Base-by-base conservation (phyloP, 1,140 invertebrate species). In the Lamellibrachia luymesi region DNA sequence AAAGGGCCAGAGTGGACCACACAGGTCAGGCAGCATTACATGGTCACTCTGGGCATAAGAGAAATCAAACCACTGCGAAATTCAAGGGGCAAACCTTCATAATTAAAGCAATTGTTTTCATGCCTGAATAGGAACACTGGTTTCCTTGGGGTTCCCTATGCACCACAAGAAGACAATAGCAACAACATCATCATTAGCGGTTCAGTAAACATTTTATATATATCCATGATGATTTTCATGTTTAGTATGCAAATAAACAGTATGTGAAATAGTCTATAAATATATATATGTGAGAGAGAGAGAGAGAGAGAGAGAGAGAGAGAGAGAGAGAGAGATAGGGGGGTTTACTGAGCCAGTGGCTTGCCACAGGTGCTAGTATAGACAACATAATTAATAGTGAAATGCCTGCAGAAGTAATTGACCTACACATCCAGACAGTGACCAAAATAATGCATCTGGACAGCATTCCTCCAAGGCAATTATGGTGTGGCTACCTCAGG, bases 351-450 rank as follows among this genome's bases (percentile, higher is more conserved):
- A 80, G 64, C 64, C 64, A 80, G 5, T 38, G 38, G 64, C 8
- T 80, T 10, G 64, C 64, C 64, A 80, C 64, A 80, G 64, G 64
- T 80, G 64, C 64, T 80, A 80, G 64, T 80, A 80, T 80, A 80
- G 64, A 80, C 13, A 80, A 22, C 5, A 80, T 80, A 80, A 80
- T 80, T 80, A 80, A 80, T 80, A 10, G 64, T 10, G 13, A 80
- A 2, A 17, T 80, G 97, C 94, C 98, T 98, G 98, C 95, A 92
- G 97, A 97, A 91, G 92, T 93, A 93, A 96, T 96, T 93, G 94
- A 95, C 94, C 94, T 93, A 80, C 27, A 91, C n/a, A 52, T 38
- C 2, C 22, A 56, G 27, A 64, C 64, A 80, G 64, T 80, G 64
- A 80, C 64, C 64, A 80, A 80, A 80, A 80, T 80, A 38, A 80